Base-by-base conservation (phyloP, 2,797 vertebrate genomes). In the Pseudopleuronectes americanus region DNA sequence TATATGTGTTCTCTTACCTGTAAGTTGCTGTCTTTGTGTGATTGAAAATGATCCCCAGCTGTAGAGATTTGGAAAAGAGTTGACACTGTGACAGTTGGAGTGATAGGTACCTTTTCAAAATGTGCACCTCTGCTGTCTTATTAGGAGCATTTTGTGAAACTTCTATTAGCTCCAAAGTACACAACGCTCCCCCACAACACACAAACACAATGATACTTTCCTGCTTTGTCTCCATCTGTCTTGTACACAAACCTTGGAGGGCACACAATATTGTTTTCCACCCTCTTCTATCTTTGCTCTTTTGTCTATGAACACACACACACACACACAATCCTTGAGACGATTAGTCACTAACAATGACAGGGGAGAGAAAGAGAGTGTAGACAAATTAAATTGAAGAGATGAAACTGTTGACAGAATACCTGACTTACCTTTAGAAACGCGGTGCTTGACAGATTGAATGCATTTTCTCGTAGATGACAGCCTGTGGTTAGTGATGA, bases 71-170 rank as follows among this genome's bases (percentile, higher is more conserved):
- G 59, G 8, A 57, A 48, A 19, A 68, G 33, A 8, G 43, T 45
- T 45, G 43, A 45, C 17, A 45, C 16, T 19, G 23, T 53, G 57
- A 51, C 36, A 75, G 33, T 51, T 36, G 26, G 43, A 54, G 47
- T 57, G 54, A 59, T 43, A 2, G 56, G 17, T 62, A 48, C n/a
- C 56, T 33, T 70, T 52, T 23, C 3, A 0, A 38, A 64, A 33
- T 71, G 57, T 60, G 51, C 56, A 51, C 61, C 61, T 45, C 45
- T 41, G 47, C 36, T 57, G 66, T 59, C 67, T 74, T 41, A 65
- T 66, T 63, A 72, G 22, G 49, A 70, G 31, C 31, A 61, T 33
- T 59, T 8, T n/a, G 53, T 53, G 14, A 63, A 67, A 65, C 19
- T 53, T 61, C 33, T 56, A 52, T 41, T 41, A 22, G 19, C 61